phyloP scores from a whole-genome alignment of 92 coral and sea anemone genomes.

The Montipora capitata region DNA sequence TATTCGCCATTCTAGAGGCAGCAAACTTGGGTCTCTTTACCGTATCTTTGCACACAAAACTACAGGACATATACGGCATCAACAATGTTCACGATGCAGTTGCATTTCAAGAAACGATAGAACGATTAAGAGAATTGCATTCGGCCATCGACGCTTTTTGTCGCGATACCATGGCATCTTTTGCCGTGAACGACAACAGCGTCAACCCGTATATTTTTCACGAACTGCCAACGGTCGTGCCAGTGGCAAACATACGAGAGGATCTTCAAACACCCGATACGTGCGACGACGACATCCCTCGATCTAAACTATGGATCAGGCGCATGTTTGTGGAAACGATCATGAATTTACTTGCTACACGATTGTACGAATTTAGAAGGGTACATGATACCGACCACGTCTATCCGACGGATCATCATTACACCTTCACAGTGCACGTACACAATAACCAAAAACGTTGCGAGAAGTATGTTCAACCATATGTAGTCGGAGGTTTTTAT shows the following conservation, averaged over 20 bases:
- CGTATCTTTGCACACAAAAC: not conserved
- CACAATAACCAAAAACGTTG: conserved; percentile 6
- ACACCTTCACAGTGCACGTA: not conserved
- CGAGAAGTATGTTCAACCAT: not conserved
- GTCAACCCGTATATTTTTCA: conserved; percentile 11
- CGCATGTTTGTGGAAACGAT: conserved; percentile 26
- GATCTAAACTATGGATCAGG: not conserved
- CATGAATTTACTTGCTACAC: conserved; percentile 2
- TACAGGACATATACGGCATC: not conserved
- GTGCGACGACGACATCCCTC: not conserved
- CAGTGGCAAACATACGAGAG: not conserved
- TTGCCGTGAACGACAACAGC: not conserved
- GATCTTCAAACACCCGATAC: too few relatives aligned
- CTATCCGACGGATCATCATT: not conserved
- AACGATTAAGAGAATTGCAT: not conserved
- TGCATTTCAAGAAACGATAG: not conserved
- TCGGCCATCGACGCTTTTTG: conserved; percentile 4
- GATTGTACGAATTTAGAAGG: not conserved
- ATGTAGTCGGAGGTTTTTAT: not conserved
- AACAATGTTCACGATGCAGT: not conserved
- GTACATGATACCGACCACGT: not conserved
- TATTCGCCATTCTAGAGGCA: not conserved
- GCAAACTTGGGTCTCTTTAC: not conserved
- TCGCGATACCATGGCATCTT: conserved; percentile 2
- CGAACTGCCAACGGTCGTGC: conserved; percentile 8